These are phyloP conservation scores for Passer montanus DNA, from an alignment of 2,113 vertebrate genomes.

Conservation along the genomic window DNA sequence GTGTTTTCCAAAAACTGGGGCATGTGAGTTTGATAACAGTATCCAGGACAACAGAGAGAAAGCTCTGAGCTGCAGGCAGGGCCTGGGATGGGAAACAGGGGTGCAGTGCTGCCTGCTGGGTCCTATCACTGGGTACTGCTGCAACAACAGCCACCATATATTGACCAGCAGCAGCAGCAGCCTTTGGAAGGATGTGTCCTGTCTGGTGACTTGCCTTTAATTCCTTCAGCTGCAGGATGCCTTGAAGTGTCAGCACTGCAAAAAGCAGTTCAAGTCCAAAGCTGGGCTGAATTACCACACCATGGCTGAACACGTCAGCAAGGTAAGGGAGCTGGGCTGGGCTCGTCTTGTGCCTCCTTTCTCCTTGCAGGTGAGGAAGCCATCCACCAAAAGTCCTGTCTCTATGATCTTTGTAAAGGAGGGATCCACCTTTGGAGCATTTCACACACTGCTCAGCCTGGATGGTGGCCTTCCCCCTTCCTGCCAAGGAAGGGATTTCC, in stretches of 20 bases:
- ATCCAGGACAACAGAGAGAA: not conserved
- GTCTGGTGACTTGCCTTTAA: not conserved
- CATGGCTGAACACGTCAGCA: conserved; percentile 92
- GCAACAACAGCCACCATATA: not conserved
- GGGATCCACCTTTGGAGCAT: not conserved
- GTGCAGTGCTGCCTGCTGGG: not conserved
- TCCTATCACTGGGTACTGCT: not conserved
- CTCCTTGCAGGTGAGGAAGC: not conserved
- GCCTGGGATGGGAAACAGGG: not conserved
- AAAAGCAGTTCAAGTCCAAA: conserved; percentile 97
- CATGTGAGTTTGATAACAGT: conserved; percentile 3
- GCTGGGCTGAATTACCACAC: conserved; percentile 97
- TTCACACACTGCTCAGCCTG: not conserved
- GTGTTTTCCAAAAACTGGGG: not conserved
- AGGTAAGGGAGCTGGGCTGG: conserved; percentile 74
- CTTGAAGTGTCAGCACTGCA: conserved; percentile 94
- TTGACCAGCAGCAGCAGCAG: not conserved
- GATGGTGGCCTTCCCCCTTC: not conserved
- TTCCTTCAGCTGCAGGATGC: conserved; percentile 90
- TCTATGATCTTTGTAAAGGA: not conserved
- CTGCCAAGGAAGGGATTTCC: not conserved
- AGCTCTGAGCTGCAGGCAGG: not conserved
- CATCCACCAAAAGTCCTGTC: not conserved
- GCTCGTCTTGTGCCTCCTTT: not conserved
- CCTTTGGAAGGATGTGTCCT: not conserved